Evolutionary conservation across 2,113 vertebrate genomes (phyloP).

Genomic region (Osmerus mordax): DNA sequence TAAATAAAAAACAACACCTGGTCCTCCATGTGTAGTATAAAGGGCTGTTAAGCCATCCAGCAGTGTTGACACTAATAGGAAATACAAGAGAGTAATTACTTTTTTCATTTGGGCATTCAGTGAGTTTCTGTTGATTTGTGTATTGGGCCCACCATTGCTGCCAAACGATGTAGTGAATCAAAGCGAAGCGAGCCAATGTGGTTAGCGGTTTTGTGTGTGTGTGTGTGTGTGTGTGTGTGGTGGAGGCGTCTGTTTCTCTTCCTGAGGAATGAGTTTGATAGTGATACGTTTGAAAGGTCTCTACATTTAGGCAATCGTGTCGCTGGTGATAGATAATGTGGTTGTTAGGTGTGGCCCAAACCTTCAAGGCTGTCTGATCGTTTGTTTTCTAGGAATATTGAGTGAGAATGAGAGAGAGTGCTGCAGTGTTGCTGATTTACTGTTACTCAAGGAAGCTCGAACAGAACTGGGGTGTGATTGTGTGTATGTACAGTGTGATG

Average conservation of each 20-base stretch:
- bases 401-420: background rate
- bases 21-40: background rate
- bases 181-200: background rate
- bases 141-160: background rate
- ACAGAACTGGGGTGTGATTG: background rate
- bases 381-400: too few species aligned
- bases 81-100: slow-evolving; percentile 22
- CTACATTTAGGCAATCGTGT: too few species aligned
- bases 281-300: too few species aligned
- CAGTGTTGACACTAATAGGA: slow-evolving; percentile 12
- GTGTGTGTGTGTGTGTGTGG: background rate
- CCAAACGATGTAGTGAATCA: background rate
- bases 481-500: background rate
- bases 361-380: too few species aligned
- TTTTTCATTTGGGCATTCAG: background rate
- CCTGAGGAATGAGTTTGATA: background rate
- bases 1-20: too few species aligned
- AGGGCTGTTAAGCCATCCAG: background rate
- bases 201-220: background rate
- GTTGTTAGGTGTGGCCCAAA: too few species aligned
- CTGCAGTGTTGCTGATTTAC: slow-evolving; percentile 10
- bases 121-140: background rate
- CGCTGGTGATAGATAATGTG: too few species aligned
- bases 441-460: background rate
- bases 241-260: background rate